These are phyloP conservation scores for Sitobion miscanthi DNA, from an alignment of 1,140 invertebrate species.

Conservation along the genomic window DNA sequence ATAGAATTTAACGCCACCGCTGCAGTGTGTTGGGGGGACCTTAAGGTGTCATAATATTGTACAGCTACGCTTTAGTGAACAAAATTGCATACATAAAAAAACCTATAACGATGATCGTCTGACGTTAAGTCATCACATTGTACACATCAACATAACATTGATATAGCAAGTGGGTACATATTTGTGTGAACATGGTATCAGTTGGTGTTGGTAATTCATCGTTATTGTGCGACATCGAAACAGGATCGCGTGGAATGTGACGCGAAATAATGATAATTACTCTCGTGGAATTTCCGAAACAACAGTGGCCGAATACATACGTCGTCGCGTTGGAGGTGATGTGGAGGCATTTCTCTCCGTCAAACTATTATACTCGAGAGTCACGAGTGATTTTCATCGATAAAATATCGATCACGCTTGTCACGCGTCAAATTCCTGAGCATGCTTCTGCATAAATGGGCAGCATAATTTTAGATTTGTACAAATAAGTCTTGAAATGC, in stretches of 20 bases:
- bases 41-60: too few species aligned
- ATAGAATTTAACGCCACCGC: too few species aligned
- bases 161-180: background rate
- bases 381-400: background rate
- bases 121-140: too few species aligned
- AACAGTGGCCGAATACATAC: background rate
- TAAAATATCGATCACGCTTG: background rate
- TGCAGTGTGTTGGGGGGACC: too few species aligned
- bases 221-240: background rate
- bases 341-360: background rate
- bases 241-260: background rate
- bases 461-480: too few species aligned
- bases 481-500: too few species aligned
- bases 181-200: background rate
- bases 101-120: background rate
- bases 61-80: background rate
- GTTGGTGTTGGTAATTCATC: background rate
- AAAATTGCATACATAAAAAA: background rate
- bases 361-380: background rate
- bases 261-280: background rate
- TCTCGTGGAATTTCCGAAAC: background rate
- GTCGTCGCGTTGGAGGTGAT: background rate
- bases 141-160: background rate
- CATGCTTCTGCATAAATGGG: too few species aligned
- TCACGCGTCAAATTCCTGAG: too few species aligned